These are phyloP conservation scores for Automeris io DNA, from an alignment of 2,888 invertebrate species.

Conservation along the genomic window DNA sequence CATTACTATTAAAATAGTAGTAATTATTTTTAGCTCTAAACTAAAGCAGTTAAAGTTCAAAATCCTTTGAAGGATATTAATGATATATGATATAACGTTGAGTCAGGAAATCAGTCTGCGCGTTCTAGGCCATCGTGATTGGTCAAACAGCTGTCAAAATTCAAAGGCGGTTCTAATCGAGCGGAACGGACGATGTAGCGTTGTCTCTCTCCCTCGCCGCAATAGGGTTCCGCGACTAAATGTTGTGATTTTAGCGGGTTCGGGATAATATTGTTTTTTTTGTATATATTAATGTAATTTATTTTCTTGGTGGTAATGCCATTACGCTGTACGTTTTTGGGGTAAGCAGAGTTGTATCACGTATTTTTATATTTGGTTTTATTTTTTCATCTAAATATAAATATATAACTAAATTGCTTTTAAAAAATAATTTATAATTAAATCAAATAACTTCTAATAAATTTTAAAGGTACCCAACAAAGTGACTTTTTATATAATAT, in stretches of 20 bases:
- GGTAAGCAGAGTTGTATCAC: too few species aligned
- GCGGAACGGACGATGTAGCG: slow-evolving; percentile 39
- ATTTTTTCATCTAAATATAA: too few species aligned
- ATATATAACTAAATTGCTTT: too few species aligned
- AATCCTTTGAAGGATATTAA: slow-evolving; percentile 1
- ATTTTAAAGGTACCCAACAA: too few species aligned
- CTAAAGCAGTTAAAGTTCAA: background rate
- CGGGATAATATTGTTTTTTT: slow-evolving; percentile 13
- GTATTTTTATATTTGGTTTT: too few species aligned
- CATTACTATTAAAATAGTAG: background rate
- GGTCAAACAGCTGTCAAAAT: slow-evolving; percentile 59
- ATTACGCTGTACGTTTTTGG: too few species aligned
- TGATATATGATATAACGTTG: slow-evolving; percentile 10
- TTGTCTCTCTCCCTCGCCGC: slow-evolving; percentile 42
- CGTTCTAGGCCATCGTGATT: slow-evolving; percentile 39
- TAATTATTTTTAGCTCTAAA: background rate
- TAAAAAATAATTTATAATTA: too few species aligned
- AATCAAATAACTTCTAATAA: too few species aligned
- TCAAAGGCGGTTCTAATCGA: slow-evolving; percentile 57
- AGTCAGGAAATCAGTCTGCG: slow-evolving; percentile 23
- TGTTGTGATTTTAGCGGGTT: slow-evolving; percentile 15
- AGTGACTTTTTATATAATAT: too few species aligned
- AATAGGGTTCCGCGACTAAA: slow-evolving; percentile 20
- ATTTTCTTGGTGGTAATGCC: too few species aligned
- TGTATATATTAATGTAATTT: background rate